Evolutionary conservation across 2,888 invertebrate species (phyloP).

Genomic region (Hydrotaea diabolus): DNA sequence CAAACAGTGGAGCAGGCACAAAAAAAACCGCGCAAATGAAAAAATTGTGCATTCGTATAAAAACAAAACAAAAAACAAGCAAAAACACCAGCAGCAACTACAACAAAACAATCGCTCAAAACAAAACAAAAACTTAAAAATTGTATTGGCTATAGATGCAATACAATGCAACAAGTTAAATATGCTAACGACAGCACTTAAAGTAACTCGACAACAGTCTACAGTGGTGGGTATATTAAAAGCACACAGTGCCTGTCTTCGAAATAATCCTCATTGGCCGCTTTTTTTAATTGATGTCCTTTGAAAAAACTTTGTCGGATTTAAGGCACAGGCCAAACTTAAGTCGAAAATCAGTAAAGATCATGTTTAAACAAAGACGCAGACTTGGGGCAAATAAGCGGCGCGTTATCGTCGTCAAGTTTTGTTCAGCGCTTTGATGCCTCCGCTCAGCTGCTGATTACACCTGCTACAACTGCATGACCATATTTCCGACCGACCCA

Average conservation of each 20-base stretch:
- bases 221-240: not conserved
- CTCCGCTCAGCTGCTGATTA: no score
- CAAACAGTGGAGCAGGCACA: not conserved
- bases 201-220: not conserved
- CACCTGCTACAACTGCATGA: no score
- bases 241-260: not conserved
- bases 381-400: no score
- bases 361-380: no score
- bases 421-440: no score
- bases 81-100: not conserved
- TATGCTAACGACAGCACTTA: conserved; percentile 18
- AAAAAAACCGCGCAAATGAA: not conserved
- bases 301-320: no score
- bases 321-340: no score
- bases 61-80: not conserved
- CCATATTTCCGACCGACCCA: no score
- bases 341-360: no score
- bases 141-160: not conserved
- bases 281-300: no score
- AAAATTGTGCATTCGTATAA: conserved; percentile 26
- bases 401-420: no score
- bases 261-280: no score
- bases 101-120: conserved; percentile 8
- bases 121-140: not conserved
- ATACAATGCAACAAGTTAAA: conserved; percentile 16